Evolutionary conservation across 2,113 vertebrate genomes (phyloP).

Genomic region (Otocyon megalotis): DNA sequence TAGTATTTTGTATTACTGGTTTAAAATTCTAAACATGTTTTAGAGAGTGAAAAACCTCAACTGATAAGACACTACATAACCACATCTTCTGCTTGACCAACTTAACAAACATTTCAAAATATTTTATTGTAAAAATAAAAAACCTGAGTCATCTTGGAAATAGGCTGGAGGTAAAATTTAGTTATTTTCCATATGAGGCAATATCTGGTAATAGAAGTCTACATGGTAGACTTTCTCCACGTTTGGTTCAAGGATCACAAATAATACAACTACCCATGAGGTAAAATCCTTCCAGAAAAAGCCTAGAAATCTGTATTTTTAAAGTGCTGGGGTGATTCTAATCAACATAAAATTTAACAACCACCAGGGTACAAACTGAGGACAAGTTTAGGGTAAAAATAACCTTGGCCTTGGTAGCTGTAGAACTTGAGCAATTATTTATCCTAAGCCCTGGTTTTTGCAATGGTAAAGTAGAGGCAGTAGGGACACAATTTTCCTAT

Average conservation of each 20-base stretch:
- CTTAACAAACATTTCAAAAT: slow-evolving; percentile 50
- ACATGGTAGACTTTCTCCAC: background rate
- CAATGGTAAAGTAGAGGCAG: background rate
- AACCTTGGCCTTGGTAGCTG: background rate
- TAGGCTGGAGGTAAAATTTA: background rate
- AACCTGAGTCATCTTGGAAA: background rate
- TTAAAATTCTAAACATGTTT: slow-evolving; percentile 29
- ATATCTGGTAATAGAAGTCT: background rate
- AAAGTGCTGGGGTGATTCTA: background rate
- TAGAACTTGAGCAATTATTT: background rate
- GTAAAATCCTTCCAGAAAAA: background rate
- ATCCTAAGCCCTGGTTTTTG: background rate
- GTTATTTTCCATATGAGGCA: slow-evolving; percentile 10
- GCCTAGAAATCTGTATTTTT: background rate
- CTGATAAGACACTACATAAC: background rate
- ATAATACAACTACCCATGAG: background rate
- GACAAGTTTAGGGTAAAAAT: slow-evolving; percentile 7
- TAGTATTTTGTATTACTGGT: background rate
- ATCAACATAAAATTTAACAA: slow-evolving; percentile 7
- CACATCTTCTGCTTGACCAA: background rate
- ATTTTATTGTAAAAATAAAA: background rate
- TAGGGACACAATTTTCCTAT: background rate
- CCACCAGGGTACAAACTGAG: background rate
- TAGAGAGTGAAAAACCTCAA: background rate
- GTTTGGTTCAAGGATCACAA: background rate